These are phyloP conservation scores for Kuschelorhynchus macadamiae DNA, from an alignment of 2,888 invertebrate genomes.

Conservation along the genomic window DNA sequence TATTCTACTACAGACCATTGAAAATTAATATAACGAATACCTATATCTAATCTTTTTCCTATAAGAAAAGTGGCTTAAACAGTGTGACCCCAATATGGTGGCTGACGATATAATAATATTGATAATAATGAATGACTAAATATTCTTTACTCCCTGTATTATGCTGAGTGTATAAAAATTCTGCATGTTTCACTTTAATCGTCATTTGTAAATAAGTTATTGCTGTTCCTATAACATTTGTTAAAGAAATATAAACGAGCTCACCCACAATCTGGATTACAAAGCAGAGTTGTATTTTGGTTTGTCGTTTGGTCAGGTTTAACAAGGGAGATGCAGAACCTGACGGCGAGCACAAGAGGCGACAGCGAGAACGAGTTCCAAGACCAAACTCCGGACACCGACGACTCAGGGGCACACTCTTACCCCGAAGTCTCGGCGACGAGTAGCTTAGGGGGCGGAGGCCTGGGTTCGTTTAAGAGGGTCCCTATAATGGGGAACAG, in stretches of 20 bases:
- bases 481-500: slow-evolving; percentile 75
- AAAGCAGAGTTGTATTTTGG: neutral
- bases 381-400: slow-evolving; percentile 82
- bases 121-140: too few relatives aligned
- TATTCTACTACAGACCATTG: too few relatives aligned
- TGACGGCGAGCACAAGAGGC: slow-evolving; percentile 70
- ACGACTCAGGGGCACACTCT: slow-evolving; percentile 76
- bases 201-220: too few relatives aligned
- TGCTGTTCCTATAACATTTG: too few relatives aligned
- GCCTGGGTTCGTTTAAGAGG: slow-evolving; percentile 72
- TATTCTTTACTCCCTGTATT: too few relatives aligned
- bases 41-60: too few relatives aligned
- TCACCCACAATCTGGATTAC: slow-evolving; percentile 16
- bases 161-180: too few relatives aligned
- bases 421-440: slow-evolving; percentile 69
- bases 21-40: too few relatives aligned
- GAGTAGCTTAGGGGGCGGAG: slow-evolving; percentile 67
- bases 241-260: slow-evolving; percentile 26
- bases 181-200: too few relatives aligned
- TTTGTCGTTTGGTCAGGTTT: slow-evolving; percentile 62
- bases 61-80: too few relatives aligned
- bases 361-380: slow-evolving; percentile 80
- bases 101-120: too few relatives aligned
- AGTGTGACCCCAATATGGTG: too few relatives aligned
- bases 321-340: slow-evolving; percentile 69